These are phyloP conservation scores for Pachycephala philippinensis DNA, from an alignment of 2,113 vertebrate species.

Conservation along the genomic window DNA sequence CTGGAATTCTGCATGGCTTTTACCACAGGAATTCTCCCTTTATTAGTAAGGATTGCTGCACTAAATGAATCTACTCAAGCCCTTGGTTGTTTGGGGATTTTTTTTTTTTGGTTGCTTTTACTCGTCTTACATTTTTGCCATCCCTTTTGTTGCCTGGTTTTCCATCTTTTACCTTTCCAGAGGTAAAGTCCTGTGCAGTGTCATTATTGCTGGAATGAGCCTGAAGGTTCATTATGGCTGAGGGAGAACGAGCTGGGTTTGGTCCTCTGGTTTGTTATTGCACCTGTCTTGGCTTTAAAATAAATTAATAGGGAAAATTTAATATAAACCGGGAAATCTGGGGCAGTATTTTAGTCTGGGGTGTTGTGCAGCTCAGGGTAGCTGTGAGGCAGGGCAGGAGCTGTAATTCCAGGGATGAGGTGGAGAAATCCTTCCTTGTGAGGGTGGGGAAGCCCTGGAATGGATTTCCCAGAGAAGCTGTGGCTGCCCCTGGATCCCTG, in stretches of 20 bases:
- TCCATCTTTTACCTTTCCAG: background rate
- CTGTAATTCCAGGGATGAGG: background rate
- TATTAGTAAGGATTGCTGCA: background rate
- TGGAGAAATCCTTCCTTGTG: background rate
- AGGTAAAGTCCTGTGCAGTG: accelerated
- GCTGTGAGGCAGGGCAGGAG: background rate
- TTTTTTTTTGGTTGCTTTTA: background rate
- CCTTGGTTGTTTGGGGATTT: background rate
- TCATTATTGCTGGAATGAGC: background rate
- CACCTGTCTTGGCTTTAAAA: background rate
- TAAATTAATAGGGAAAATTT: background rate
- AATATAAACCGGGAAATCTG: background rate
- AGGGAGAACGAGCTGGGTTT: background rate
- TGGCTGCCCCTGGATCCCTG: background rate
- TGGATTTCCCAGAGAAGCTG: background rate
- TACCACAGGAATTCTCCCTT: background rate
- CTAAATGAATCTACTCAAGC: background rate
- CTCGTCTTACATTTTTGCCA: accelerated
- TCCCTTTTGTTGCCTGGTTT: background rate
- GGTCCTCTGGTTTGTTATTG: background rate
- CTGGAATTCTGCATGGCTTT: background rate
- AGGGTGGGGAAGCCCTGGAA: background rate
- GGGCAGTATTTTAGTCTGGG: background rate
- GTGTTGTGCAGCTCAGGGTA: background rate
- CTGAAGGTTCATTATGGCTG: background rate